Percentiles rank a stretch among this genome's conserved stretches.
Conservation (phyloP, 1,140 invertebrate species). For the Bombus huntii region DNA sequence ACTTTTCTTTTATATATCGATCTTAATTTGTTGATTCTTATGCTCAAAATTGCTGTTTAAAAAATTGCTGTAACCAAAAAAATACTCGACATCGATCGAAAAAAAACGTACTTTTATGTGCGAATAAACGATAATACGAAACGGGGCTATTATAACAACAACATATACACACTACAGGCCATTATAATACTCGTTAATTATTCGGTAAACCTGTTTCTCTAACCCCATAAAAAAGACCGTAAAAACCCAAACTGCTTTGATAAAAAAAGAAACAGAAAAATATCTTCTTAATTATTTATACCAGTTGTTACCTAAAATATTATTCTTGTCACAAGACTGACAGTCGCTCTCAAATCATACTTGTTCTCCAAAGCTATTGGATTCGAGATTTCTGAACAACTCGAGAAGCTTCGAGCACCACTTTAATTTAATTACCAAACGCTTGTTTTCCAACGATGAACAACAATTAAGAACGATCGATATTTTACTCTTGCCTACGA, state of each 20-base stretch:
- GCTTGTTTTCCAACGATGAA: neutral
- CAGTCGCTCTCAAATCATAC: neutral
- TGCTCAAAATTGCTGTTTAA: neutral
- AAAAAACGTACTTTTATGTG: too few relatives aligned
- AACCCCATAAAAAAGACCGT: neutral
- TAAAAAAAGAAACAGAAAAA: too few relatives aligned
- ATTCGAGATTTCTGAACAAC: too few relatives aligned
- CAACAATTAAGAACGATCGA: conserved; percentile 1
- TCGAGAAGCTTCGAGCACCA: neutral
- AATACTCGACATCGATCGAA: neutral
- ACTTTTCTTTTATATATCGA: too few relatives aligned
- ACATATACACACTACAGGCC: too few relatives aligned
- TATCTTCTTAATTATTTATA: too few relatives aligned
- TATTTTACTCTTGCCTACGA: neutral
- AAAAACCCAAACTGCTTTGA: neutral
- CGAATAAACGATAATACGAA: too few relatives aligned
- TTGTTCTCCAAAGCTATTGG: too few relatives aligned
- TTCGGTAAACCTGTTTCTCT: too few relatives aligned
- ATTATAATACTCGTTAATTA: too few relatives aligned
- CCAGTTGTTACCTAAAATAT: neutral
- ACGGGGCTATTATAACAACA: too few relatives aligned
- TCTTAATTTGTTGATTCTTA: too few relatives aligned
- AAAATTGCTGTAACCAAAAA: neutral
- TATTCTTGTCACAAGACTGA: neutral
- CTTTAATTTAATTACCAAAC: neutral